A percentile compares a stretch with the other conserved stretches of the same genome.
These are phyloP conservation scores for Campoplex capitator DNA, from an alignment of 2,888 invertebrate species.

Conservation along the genomic window DNA sequence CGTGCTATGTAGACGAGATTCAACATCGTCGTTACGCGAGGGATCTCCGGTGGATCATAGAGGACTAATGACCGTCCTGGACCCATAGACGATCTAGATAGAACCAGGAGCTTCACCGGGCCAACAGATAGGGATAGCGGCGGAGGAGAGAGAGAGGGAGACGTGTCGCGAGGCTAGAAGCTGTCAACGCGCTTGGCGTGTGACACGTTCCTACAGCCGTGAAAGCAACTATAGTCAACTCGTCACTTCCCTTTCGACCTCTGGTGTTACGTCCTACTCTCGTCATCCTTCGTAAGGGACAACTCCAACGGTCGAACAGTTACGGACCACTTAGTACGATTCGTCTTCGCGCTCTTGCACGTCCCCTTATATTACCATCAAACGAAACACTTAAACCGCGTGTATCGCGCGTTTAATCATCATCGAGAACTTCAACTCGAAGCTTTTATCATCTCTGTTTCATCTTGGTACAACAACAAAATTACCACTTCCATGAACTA, in stretches of 20 bases:
- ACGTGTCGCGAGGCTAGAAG: conserved; percentile 70
- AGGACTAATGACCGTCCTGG: conserved; percentile 75
- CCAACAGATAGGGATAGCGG: conserved; percentile 21
- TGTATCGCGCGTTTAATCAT: background rate
- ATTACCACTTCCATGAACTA: background rate
- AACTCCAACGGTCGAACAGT: conserved; percentile 12
- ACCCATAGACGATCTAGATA: conserved; percentile 48
- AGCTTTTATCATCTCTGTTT: background rate
- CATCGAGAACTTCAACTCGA: background rate
- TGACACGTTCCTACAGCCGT: conserved; percentile 61
- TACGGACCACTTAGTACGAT: conserved; percentile 38
- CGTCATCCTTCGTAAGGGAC: conserved; percentile 44
- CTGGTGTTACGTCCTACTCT: conserved; percentile 52
- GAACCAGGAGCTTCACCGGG: conserved; percentile 5
- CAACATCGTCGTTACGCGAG: conserved; percentile 51
- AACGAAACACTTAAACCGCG: background rate
- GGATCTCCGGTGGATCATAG: conserved; percentile 75
- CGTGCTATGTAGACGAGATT: conserved; percentile 36
- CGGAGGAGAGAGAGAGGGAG: conserved; percentile 38
- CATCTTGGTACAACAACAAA: background rate
- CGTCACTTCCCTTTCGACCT: conserved; percentile 74
- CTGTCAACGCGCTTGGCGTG: conserved; percentile 74
- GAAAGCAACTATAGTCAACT: conserved; percentile 70
- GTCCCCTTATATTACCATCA: conserved; percentile 22
- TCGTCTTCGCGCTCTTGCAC: conserved; percentile 6